Percentiles rank a stretch among this genome's conserved stretches.
phyloP scores from a whole-genome alignment of 1,140 invertebrate species.

The Gryon sp. region DNA sequence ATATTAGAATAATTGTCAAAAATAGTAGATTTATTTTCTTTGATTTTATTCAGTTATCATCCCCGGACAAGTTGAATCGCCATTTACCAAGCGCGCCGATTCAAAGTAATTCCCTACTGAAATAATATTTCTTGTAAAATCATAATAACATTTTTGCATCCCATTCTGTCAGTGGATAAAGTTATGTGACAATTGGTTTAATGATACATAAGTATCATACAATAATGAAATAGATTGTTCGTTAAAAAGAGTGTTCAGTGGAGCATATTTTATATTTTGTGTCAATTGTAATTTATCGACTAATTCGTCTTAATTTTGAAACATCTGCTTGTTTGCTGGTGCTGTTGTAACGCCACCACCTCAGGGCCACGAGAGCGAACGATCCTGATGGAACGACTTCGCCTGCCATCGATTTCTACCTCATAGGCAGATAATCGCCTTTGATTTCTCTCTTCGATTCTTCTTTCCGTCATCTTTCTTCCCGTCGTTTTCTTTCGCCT shows the following conservation, averaged over 20 bases:
- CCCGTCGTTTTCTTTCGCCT: slow-evolving; percentile 48
- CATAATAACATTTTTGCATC: too few species aligned
- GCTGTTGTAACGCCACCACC: slow-evolving; percentile 64
- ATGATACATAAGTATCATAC: slow-evolving; percentile 21
- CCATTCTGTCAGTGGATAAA: neutral
- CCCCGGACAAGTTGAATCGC: too few species aligned
- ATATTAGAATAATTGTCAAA: too few species aligned
- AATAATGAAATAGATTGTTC: slow-evolving; percentile 3
- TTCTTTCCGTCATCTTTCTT: slow-evolving; percentile 56
- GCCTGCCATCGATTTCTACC: slow-evolving; percentile 76
- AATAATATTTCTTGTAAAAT: too few species aligned
- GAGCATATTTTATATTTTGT: slow-evolving; percentile 56
- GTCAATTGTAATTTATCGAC: slow-evolving; percentile 70
- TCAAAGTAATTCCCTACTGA: too few species aligned
- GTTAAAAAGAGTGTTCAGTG: slow-evolving; percentile 38
- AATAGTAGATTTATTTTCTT: too few species aligned
- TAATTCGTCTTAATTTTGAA: slow-evolving; percentile 70
- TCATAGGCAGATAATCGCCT: slow-evolving; percentile 79
- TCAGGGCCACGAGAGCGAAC: slow-evolving; percentile 68
- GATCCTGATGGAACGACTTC: slow-evolving; percentile 70
- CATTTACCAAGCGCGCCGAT: too few species aligned
- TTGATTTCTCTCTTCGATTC: slow-evolving; percentile 80
- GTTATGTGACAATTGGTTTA: slow-evolving; percentile 26
- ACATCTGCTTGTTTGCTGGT: slow-evolving; percentile 61
- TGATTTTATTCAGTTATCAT: too few species aligned